Evolutionary conservation across 2,797 vertebrate genomes (phyloP).

Genomic region (Galago senegalensis): DNA sequence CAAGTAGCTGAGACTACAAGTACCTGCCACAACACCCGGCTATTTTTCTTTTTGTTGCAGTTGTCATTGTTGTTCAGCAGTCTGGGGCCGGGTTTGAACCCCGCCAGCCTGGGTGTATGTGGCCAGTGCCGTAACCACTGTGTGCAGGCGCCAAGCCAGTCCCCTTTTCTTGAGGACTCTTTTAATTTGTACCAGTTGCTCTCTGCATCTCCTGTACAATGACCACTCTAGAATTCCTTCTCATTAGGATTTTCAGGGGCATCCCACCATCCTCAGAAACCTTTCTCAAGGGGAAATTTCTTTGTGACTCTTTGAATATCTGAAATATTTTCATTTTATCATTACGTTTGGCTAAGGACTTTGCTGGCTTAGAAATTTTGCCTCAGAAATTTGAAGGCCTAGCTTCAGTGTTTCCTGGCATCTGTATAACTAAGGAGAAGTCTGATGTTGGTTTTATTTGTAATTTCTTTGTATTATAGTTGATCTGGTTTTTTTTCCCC

Average conservation of each 20-base stretch:
- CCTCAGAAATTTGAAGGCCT: not conserved
- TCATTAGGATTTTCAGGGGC: not conserved
- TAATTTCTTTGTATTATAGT: slow-evolving; percentile 48
- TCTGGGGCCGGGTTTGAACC: too few species aligned
- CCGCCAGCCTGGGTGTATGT: too few species aligned
- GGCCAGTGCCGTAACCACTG: too few species aligned
- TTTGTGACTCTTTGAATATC: not conserved
- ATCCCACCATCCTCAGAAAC: not conserved
- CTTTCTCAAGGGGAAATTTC: not conserved
- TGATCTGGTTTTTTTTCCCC: not conserved
- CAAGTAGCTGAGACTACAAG: too few species aligned
- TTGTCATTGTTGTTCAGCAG: too few species aligned
- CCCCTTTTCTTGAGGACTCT: not conserved
- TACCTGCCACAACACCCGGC: too few species aligned
- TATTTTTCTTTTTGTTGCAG: too few species aligned
- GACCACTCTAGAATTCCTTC: slow-evolving; percentile 34
- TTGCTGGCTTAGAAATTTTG: not conserved
- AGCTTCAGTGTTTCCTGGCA: not conserved
- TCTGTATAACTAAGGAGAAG: slow-evolving; percentile 16
- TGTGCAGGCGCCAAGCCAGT: not conserved
- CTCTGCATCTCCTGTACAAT: not conserved
- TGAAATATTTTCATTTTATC: not conserved
- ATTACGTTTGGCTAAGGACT: not conserved
- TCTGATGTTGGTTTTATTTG: not conserved
- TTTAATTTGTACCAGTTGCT: not conserved